A percentile compares a stretch with the other conserved stretches of the same genome.
phyloP scores from a whole-genome alignment of 2,888 invertebrate genomes.

The Diogma glabrata region DNA sequence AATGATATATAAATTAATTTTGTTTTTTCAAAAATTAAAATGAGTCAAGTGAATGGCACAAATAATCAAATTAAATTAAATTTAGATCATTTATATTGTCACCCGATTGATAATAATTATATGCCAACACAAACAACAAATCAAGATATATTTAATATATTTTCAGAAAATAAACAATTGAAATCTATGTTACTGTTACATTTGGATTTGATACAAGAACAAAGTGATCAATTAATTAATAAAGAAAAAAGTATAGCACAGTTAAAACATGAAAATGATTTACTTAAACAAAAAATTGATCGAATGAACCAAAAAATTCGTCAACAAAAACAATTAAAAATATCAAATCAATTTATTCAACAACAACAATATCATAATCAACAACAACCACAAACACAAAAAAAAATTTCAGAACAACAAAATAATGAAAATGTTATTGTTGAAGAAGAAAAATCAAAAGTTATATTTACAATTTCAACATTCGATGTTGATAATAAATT shows the following conservation, averaged over 20 bases:
- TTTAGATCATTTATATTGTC: slow-evolving; percentile 30
- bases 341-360: slow-evolving; percentile 1
- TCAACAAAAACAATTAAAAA: not conserved
- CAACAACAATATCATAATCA: slow-evolving; percentile 22
- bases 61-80: slow-evolving; percentile 11
- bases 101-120: slow-evolving; percentile 25
- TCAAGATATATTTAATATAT: slow-evolving; percentile 27
- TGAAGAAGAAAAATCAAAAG: not conserved
- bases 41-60: slow-evolving; percentile 5
- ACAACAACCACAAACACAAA: slow-evolving; percentile 36
- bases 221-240: slow-evolving; percentile 68
- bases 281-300: slow-evolving; percentile 43
- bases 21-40: too few relatives aligned
- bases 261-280: slow-evolving; percentile 65
- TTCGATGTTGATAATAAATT: not conserved
- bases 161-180: slow-evolving; percentile 35
- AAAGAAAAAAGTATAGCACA: slow-evolving; percentile 66
- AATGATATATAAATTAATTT: too few relatives aligned
- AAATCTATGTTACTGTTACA: slow-evolving; percentile 73
- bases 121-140: slow-evolving; percentile 22
- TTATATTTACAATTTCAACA: not conserved
- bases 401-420: slow-evolving; percentile 1
- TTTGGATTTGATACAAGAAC: slow-evolving; percentile 80
- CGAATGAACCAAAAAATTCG: slow-evolving; percentile 20
- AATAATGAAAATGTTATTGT: slow-evolving; percentile 1